Base-by-base conservation (phyloP, 1,140 invertebrate species). In the Acromyrmex heyeri region DNA sequence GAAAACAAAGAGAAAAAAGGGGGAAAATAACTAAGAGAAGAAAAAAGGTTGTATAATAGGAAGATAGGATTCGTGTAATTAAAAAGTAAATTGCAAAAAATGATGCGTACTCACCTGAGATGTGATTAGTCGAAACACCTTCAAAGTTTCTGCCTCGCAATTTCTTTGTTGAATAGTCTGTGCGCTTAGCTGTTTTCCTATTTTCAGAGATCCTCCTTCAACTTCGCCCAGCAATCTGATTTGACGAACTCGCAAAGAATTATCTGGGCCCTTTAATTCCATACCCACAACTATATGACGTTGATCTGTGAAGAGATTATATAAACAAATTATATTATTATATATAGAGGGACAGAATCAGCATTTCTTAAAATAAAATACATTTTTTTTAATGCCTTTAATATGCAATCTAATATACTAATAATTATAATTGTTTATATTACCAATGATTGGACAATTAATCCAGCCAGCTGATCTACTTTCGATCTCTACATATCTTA, bases 71-170 rank as follows among this genome's bases (percentile, higher is more conserved):
- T 30, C 30, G 30, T 6, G 30, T 30, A 30, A 30, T 30, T 27
- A 27, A 21, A 85, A 83, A 10, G 14, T 30, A 65, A 18, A 48
- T 67, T 1, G 34, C n/a, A 1, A 27, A 18, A 48, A 76, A 70
- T 61, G n/a, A 24, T 34, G 7, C 16, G 0, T 69, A 89, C 53
- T 91, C 94, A 98, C 98, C 96, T 99, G 98, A 87, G 98, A 98
- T 0, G 98, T 99, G 7, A 99, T 97, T 1, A 99, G 95, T n/a
- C 99, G 96, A 93, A 99, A 99, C 0, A 99, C 98, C 92, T 98
- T 96, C 12, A 99, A 95, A 0, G 99, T 99, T 95, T 99, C 99
- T 16, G 97, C 95, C 95, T 99, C 99, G 91, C 98, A 98, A 92
- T 98, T 98, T 72, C 97, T 96, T 91, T 98, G 98, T 81, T 98